These are phyloP conservation scores for Isaurus tuberculatus DNA, from an alignment of 92 coral and sea anemone genomes.

Conservation along the genomic window DNA sequence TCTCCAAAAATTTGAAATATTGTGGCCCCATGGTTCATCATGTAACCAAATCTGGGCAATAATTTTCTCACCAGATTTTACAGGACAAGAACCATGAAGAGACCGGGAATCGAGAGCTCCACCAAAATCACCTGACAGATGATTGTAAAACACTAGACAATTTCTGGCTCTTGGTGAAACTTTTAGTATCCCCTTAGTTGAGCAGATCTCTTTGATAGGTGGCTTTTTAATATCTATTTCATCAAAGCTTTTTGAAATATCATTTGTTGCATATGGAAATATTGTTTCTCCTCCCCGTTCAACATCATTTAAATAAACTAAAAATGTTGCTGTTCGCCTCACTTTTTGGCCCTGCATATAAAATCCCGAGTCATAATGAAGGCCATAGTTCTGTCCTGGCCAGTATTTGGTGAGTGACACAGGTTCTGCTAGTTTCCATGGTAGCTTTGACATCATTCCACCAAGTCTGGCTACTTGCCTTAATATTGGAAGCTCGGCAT, in stretches of 20 bases:
- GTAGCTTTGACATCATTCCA: constrained; percentile 69
- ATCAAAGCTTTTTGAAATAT: constrained; percentile 8
- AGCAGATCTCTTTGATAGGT: constrained; percentile 60
- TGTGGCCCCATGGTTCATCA: constrained; percentile 64
- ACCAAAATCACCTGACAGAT: constrained; percentile 38
- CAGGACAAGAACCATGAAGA: constrained; percentile 80
- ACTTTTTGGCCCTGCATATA: constrained; percentile 60
- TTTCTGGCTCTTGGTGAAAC: constrained; percentile 60
- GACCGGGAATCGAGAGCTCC: constrained; percentile 64
- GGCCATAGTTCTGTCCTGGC: constrained; percentile 65
- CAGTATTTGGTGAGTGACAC: constrained; percentile 75
- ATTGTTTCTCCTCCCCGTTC: constrained; percentile 74
- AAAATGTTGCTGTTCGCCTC: constrained; percentile 69
- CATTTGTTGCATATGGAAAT: constrained; percentile 71
- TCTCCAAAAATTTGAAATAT: constrained; percentile 54
- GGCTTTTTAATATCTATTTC: constrained; percentile 40
- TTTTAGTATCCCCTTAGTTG: constrained; percentile 39
- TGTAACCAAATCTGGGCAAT: constrained; percentile 83
- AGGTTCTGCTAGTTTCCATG: constrained; percentile 77
- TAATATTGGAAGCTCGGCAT: constrained; percentile 54
- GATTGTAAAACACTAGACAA: constrained; percentile 69
- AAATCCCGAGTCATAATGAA: constrained; percentile 79
- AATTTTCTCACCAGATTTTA: constrained; percentile 69
- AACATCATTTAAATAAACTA: constrained; percentile 74
- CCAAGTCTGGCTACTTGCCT: constrained; percentile 68